Evolutionary conservation across 2,113 vertebrate genomes (phyloP).

Genomic region (Beaufortia kweichowensis): DNA sequence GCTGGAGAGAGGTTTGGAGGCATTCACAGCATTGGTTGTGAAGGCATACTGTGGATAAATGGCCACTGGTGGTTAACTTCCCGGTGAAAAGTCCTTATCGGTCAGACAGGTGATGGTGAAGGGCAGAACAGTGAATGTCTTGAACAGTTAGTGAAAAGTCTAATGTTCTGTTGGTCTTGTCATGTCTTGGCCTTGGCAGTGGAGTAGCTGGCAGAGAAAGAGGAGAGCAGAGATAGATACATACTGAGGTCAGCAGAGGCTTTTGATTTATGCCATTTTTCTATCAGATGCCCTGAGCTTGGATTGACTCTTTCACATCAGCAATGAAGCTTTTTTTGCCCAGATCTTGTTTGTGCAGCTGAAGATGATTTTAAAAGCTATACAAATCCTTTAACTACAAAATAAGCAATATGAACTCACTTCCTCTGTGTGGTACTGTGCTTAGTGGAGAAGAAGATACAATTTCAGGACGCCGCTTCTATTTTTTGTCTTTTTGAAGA

Average conservation of each 20-base stretch:
- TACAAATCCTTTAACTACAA: too few relatives aligned
- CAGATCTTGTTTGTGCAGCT: too few relatives aligned
- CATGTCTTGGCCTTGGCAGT: neutral
- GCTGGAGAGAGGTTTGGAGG: neutral
- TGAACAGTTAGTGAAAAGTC: neutral
- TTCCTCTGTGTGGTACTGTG: too few relatives aligned
- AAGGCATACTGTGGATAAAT: neutral
- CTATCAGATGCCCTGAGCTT: neutral
- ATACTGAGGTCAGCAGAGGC: neutral
- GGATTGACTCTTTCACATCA: too few relatives aligned
- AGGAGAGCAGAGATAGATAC: neutral
- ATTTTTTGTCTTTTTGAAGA: too few relatives aligned
- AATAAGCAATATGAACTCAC: too few relatives aligned
- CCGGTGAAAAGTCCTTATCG: neutral
- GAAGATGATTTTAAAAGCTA: too few relatives aligned
- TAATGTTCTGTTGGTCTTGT: neutral
- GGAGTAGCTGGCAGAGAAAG: neutral
- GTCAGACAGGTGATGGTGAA: neutral
- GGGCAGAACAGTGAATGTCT: neutral
- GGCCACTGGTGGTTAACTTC: neutral
- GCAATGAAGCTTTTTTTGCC: too few relatives aligned
- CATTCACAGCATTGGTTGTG: neutral
- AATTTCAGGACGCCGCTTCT: too few relatives aligned
- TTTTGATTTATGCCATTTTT: neutral
- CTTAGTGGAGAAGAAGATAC: too few relatives aligned